Evolutionary conservation across 1,140 invertebrate genomes (phyloP).

Genomic region (Nasonia giraulti): DNA sequence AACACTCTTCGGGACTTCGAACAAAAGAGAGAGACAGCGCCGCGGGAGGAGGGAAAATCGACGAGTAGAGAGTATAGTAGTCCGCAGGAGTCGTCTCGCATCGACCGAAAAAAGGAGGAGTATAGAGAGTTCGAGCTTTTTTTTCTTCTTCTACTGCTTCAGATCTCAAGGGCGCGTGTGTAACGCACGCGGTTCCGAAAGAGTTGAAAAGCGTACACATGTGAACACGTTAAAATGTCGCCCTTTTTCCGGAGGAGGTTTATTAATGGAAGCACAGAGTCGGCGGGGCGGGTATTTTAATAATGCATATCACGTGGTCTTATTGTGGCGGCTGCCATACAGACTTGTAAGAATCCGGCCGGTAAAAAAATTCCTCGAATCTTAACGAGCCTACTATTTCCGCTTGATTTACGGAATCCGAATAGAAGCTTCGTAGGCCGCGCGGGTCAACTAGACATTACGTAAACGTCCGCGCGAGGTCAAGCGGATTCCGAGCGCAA

Average conservation of each 20-base stretch:
- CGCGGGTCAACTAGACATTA: neutral
- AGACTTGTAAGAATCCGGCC: too few species aligned
- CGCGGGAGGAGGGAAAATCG: neutral
- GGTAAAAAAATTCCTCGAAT: slow-evolving; percentile 3
- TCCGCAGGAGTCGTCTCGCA: slow-evolving; percentile 12
- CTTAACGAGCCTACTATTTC: neutral
- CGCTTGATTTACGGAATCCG: neutral
- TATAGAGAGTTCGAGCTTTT: neutral
- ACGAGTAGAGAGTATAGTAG: neutral
- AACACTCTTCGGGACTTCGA: neutral
- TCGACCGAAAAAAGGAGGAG: slow-evolving; percentile 3
- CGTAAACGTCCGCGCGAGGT: neutral
- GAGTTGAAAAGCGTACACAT: neutral
- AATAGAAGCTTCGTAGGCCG: neutral
- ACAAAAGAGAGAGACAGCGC: slow-evolving; percentile 1
- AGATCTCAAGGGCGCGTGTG: neutral
- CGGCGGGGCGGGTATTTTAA: too few species aligned
- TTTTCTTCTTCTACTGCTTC: neutral
- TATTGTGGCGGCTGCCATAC: too few species aligned
- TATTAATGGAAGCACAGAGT: slow-evolving; percentile 2
- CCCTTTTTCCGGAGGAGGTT: neutral
- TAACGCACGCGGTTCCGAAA: neutral
- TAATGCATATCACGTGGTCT: too few species aligned
- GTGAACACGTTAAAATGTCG: neutral
- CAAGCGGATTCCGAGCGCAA: too few species aligned